Base-by-base conservation (phyloP, 2,888 invertebrate species). In the Folsomia manolachei region DNA sequence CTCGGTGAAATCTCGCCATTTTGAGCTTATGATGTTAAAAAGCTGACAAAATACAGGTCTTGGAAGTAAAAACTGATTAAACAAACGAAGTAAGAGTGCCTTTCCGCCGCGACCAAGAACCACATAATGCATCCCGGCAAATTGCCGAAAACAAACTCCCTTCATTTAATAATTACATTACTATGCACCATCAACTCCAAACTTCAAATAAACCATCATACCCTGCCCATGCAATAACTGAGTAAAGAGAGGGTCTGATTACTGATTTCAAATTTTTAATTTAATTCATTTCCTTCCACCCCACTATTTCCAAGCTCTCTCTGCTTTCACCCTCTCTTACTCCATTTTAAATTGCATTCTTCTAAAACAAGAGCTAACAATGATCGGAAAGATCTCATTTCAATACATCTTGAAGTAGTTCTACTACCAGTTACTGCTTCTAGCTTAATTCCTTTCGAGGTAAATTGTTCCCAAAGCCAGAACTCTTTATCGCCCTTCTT, bases 261-360 rank as follows among this genome's bases (percentile, higher is more conserved):
- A 56, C 56, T 56, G 56, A 56, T 56, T 56, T 14, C 56, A 56
- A 56, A 14, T 56, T 56, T 56, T 56, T 56, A 56, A 56, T 56
- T 19, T 56, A 56, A 56, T 68, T 71, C 65, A 52, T 61, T 71
- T 51, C 68, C 71, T 68, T 25, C 51, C 27, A n/a, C n/a, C n/a
- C n/a, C n/a, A n/a, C n/a, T n/a, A n/a, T 26, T 67, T 60, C 60
- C 62, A 62, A 60, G 39, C 52, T 27, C 53, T 23, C 25, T 63
- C 24, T 7, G 2, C 63, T 63, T n/a, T 24, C n/a, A 26, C 67
- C 39, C 56, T 70, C 66, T 63, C 66, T 64, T 70, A 64, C 68
- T 68, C 69, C 63, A 71, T 73, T 73, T 73, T 68, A 70, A 63
- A 53, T 69, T 56, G 27, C 74, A 71, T 74, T 69, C 71, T 66